Evolutionary conservation across 2,797 vertebrate genomes (phyloP).

Genomic region (Momotus momota): DNA sequence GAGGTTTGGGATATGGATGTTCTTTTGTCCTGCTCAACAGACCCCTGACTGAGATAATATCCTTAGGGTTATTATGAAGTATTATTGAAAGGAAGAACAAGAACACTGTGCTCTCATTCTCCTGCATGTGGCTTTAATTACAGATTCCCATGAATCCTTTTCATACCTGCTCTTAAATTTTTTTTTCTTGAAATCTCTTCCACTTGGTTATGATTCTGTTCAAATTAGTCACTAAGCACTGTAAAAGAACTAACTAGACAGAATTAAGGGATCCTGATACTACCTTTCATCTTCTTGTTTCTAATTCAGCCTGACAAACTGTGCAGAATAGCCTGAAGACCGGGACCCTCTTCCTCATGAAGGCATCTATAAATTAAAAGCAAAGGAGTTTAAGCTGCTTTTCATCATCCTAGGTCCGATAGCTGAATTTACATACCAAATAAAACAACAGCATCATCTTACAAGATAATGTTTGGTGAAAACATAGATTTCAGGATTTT

Average conservation of each 20-base stretch:
- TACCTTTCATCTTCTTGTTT: constrained; percentile 13
- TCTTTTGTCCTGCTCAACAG: constrained; percentile 53
- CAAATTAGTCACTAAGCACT: not conserved
- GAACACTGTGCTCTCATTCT: constrained; percentile 44
- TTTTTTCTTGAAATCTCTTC: constrained; percentile 26
- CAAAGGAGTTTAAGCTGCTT: not conserved
- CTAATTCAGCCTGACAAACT: constrained; percentile 6
- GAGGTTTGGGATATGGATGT: constrained; percentile 52
- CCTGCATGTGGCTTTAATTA: constrained; percentile 61
- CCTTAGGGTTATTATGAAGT: constrained; percentile 42
- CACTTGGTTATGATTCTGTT: not conserved
- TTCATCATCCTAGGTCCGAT: not conserved
- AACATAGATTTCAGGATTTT: not conserved
- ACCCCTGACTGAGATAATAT: constrained; percentile 60
- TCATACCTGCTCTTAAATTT: constrained; percentile 36
- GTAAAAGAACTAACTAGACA: not conserved
- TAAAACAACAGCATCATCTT: not conserved
- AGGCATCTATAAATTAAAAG: constrained; percentile 1
- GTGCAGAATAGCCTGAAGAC: not conserved
- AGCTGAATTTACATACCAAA: constrained; percentile 7
- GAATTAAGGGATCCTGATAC: not conserved
- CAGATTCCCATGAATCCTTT: constrained; percentile 39
- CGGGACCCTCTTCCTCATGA: not conserved
- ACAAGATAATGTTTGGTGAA: not conserved
- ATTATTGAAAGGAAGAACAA: constrained; percentile 58